Evolutionary conservation across 2,888 invertebrate genomes (phyloP), one percentile per base, ranked within the genome.

Genomic region (Selenia dentaria): DNA sequence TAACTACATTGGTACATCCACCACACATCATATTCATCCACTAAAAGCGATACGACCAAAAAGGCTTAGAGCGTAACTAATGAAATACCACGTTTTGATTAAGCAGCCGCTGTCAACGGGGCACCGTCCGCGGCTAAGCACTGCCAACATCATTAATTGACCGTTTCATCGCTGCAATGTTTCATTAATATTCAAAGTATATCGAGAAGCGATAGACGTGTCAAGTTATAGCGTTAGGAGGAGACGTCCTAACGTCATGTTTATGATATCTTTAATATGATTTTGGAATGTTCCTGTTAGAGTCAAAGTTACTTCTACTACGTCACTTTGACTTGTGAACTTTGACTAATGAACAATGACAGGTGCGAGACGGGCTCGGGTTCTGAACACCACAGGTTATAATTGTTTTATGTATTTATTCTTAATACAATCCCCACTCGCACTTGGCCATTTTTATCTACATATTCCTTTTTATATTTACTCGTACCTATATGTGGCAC

Each of bases 121-220:
- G 68, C 70, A 65, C 66, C 64, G 70, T 62, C 64, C 68, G 62
- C 56, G 61, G 59, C 65, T 65, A 68, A 68, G 59, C 66, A 64
- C 67, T 73, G 78, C 77, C 81, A 77, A 73, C 71, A 71, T 72
- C 84, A 83, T 85, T 84, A 85, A 87, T 86, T 82, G 84, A 62
- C 74, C 80, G 70, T 78, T 82, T 84, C 83, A 85, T 80, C 78
- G 81, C 70, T 60, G 72, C 76, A 74, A 77, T 80, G 74, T 76
- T 79, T 82, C 79, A 84, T 85, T 86, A 82, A 79, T 80, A 78
- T 79, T 70, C 68, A 71, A 74, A 78, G 72, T 80, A 70, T 73
- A 75, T 70, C 61, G 64, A 65, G 67, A 62, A 54, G 45, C 63
- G 62, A 67, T 66, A 62, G 60, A 62, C 35, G 44, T 34, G 43